Percentiles rank a stretch among this genome's conserved stretches.
phyloP scores from a whole-genome alignment of 2,888 invertebrate species.

The Branchellion lobata region DNA sequence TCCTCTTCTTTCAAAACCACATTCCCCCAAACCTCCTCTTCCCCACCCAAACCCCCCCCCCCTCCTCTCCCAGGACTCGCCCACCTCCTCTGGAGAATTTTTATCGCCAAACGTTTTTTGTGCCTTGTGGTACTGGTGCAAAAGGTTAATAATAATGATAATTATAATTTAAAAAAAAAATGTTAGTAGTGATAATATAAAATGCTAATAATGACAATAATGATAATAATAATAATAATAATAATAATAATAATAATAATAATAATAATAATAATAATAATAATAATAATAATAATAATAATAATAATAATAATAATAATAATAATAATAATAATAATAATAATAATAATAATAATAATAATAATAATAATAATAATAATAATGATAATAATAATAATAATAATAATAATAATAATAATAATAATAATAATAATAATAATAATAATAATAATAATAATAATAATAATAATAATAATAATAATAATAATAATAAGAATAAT shows the following conservation, averaged over 20 bases:
- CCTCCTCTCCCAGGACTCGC: neutral
- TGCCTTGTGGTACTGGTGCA: no score
- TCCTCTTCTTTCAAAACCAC: neutral
- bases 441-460: conserved; percentile 4
- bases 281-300: neutral
- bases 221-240: neutral
- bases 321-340: neutral
- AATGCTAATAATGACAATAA: conserved; percentile 25
- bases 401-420: conserved; percentile 25
- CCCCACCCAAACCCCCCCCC: neutral
- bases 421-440: conserved; percentile 21
- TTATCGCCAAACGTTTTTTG: no score
- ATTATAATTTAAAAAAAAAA: neutral
- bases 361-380: neutral
- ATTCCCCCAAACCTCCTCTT: neutral
- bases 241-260: neutral
- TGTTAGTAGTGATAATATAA: conserved; percentile 26
- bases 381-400: conserved; percentile 13
- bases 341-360: neutral
- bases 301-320: neutral
- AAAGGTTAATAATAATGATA: no score
- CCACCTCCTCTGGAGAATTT: neutral
- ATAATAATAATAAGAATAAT: no score
- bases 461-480: conserved; percentile 5
- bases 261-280: neutral